phyloP scores from a whole-genome alignment of 2,888 invertebrate genomes.

The Kuschelorhynchus macadamiae region DNA sequence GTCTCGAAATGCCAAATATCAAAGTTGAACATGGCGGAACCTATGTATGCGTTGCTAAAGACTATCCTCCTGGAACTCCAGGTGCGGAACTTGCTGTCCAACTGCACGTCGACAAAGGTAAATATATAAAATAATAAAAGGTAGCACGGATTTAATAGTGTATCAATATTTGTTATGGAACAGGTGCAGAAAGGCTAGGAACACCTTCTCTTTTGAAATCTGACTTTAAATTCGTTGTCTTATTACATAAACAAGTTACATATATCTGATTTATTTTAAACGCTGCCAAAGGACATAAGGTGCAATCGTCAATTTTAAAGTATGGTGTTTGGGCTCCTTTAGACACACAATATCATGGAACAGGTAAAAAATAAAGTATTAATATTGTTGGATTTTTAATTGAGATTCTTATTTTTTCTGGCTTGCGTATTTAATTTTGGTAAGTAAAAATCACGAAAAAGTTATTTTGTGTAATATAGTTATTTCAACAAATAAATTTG shows the following conservation, averaged over 20 bases:
- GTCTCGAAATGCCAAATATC: slow-evolving; percentile 89
- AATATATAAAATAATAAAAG: no score
- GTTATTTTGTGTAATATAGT: no score
- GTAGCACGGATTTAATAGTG: background rate
- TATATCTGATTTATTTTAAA: slow-evolving; percentile 3
- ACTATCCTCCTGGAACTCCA: slow-evolving; percentile 74
- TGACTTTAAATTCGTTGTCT: no score
- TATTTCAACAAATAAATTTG: no score
- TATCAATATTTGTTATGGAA: no score
- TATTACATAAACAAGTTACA: no score
- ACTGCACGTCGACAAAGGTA: slow-evolving; percentile 84
- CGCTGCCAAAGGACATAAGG: slow-evolving; percentile 52
- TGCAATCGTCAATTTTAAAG: slow-evolving; percentile 67
- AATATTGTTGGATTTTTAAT: no score
- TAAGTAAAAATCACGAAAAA: background rate
- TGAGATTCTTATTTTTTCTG: no score
- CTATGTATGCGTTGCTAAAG: slow-evolving; percentile 87
- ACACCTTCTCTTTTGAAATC: no score
- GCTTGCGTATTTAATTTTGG: slow-evolving; percentile 10
- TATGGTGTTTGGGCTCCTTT: slow-evolving; percentile 74
- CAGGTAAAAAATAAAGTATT: slow-evolving; percentile 68
- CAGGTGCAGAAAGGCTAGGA: no score
- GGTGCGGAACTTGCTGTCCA: slow-evolving; percentile 79
- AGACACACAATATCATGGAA: slow-evolving; percentile 73
- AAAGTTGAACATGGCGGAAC: slow-evolving; percentile 82